These are phyloP conservation scores for Hormaphis cornu DNA, from an alignment of 1,140 invertebrate species.

Conservation along the genomic window DNA sequence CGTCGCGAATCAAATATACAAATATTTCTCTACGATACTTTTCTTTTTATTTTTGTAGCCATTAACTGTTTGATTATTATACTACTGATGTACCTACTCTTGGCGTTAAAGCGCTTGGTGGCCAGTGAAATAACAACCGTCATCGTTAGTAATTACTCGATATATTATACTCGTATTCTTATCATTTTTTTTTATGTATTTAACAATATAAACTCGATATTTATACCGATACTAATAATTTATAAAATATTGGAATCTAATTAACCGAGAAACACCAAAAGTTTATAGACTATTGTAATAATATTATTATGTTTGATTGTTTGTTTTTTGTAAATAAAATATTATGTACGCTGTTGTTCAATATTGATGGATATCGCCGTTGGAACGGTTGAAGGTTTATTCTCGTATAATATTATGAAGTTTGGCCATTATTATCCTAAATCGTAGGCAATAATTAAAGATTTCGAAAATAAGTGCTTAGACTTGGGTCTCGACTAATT, in stretches of 20 bases:
- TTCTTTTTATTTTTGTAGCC: not conserved
- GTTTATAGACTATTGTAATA: conserved; percentile 21
- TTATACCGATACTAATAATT: conserved; percentile 13
- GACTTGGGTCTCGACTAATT: too few relatives aligned
- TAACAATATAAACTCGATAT: conserved; percentile 12
- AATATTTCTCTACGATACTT: not conserved
- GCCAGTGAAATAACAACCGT: not conserved
- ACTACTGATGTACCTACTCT: too few relatives aligned
- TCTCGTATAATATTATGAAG: too few relatives aligned
- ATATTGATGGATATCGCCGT: too few relatives aligned
- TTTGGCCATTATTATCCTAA: too few relatives aligned
- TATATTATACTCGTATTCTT: not conserved
- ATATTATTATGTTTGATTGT: conserved; percentile 12
- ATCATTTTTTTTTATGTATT: not conserved
- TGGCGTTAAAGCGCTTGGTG: not conserved
- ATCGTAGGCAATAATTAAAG: too few relatives aligned
- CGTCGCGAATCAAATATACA: too few relatives aligned
- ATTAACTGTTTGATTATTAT: not conserved
- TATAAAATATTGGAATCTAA: conserved; percentile 16
- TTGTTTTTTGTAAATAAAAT: conserved; percentile 28
- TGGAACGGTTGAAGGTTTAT: too few relatives aligned
- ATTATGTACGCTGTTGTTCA: conserved; percentile 21
- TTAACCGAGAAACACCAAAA: not conserved
- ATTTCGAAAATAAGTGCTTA: too few relatives aligned
- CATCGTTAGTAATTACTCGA: conserved; percentile 6